Evolutionary conservation across 2,888 invertebrate species (phyloP), one percentile per base, ranked within the genome.

Genomic region (Gari tellinella): DNA sequence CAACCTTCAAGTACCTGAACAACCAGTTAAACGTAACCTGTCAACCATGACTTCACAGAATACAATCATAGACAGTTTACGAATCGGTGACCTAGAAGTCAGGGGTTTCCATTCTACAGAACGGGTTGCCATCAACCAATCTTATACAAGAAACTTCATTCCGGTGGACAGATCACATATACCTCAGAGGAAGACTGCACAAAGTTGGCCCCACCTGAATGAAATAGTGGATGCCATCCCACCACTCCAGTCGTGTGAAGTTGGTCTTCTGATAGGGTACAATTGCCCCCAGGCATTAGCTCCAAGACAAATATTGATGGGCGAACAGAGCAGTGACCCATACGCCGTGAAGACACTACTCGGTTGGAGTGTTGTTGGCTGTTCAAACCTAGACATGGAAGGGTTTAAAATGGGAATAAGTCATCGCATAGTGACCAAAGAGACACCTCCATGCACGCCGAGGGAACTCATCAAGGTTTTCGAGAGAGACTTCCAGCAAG

Each of bases 341-440:
- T 74, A 72, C 43, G 79, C 58, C 14, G 49, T 72, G 1, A 38
- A 66, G 19, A 81, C 81, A 17, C 0, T 17, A 1, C 37, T 81
- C 0, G 74, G 76, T 12, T 81, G 76, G 79, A 73, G 81, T 43
- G 45, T 80, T 4, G 70, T 77, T 19, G 79, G 76, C 1, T 72
- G 65, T 53, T 14, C 46, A 14, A 40, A 43, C 8, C 4, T 14
- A 45, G 43, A 7, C 0, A 15, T 7, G 19, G 17, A 2, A 14
- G 19, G 2, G n/a, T 7, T 19, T 17, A 14, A 25, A 19, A 26
- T 2, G n/a, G 31, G 2, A 12, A 8, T 19, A 14, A 26, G 52
- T 25, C 55, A 55, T 19, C 38, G 55, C 10, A 15, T 31, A 5
- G 19, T 12, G 7, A 38, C 21, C 15, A 37, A 40, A 19, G 55